A percentile compares a stretch with the other conserved stretches of the same genome.
phyloP scores from a whole-genome alignment of 2,113 vertebrate species.

The Crotalus tigris region DNA sequence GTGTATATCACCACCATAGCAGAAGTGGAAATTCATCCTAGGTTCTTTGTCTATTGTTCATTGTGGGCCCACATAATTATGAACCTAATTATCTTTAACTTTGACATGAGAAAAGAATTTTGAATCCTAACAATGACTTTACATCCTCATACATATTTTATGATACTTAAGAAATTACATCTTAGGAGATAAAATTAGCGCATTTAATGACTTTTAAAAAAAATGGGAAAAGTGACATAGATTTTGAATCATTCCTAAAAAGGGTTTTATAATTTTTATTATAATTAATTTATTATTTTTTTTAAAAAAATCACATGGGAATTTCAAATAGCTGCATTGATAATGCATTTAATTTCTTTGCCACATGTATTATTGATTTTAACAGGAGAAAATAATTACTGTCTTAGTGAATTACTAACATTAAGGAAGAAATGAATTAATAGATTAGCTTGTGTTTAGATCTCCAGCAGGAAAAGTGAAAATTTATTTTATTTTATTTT shows the following conservation, averaged over 20 bases:
- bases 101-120: conserved; percentile 41
- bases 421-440: not conserved
- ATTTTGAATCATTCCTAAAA: not conserved
- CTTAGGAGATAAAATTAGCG: not conserved
- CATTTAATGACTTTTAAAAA: conserved; percentile 23
- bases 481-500: too few relatives aligned
- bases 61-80: conserved; percentile 54
- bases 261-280: not conserved
- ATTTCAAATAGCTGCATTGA: not conserved
- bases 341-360: not conserved
- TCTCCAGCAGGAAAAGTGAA: not conserved
- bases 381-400: not conserved
- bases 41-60: conserved; percentile 48
- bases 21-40: conserved; percentile 37
- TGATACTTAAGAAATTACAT: conserved; percentile 30
- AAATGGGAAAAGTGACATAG: not conserved
- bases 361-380: not conserved
- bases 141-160: conserved; percentile 46
- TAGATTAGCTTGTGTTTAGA: not conserved
- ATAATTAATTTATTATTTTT: not conserved
- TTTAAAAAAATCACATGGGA: not conserved
- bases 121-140: conserved; percentile 43
- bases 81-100: conserved; percentile 62
- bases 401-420: not conserved
- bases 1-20: conserved; percentile 25